A percentile compares a stretch with the other conserved stretches of the same genome.
Evolutionary conservation across 2,113 vertebrate species (phyloP).

Genomic region (Saguinus midas): DNA sequence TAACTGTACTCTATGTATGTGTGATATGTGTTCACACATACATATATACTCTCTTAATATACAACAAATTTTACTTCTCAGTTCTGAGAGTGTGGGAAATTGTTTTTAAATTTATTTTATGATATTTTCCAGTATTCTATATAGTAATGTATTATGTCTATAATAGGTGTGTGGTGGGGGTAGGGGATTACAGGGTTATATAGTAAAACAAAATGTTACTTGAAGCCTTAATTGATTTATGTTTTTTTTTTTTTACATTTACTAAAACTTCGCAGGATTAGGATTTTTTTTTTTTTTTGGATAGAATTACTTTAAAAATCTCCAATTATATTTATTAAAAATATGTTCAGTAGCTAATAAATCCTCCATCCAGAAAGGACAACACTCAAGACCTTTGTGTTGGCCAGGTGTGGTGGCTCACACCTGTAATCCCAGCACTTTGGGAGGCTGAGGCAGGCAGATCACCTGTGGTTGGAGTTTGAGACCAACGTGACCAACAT

Average conservation of each 20-base stretch:
- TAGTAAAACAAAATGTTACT: background rate
- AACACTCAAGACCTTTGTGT: background rate
- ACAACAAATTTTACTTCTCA: background rate
- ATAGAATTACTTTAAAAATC: background rate
- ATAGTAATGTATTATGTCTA: background rate
- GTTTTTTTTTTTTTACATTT: background rate
- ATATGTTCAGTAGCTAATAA: background rate
- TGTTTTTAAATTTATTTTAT: background rate
- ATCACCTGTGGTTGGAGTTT: too few relatives aligned
- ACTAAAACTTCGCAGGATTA: background rate
- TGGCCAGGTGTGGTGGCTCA: too few relatives aligned
- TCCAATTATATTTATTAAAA: background rate
- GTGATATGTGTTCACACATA: background rate
- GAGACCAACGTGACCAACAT: too few relatives aligned
- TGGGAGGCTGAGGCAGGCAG: too few relatives aligned
- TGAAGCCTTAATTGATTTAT: background rate
- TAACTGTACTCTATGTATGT: background rate
- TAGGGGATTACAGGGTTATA: background rate
- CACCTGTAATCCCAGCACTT: too few relatives aligned
- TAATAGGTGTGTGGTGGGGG: background rate
- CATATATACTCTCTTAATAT: background rate
- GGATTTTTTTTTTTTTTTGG: background rate
- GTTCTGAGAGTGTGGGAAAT: background rate
- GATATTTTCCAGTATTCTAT: background rate
- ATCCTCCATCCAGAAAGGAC: background rate